These are phyloP conservation scores for Xylocopa sonorina DNA, from an alignment of 1,140 invertebrate species.

Conservation along the genomic window DNA sequence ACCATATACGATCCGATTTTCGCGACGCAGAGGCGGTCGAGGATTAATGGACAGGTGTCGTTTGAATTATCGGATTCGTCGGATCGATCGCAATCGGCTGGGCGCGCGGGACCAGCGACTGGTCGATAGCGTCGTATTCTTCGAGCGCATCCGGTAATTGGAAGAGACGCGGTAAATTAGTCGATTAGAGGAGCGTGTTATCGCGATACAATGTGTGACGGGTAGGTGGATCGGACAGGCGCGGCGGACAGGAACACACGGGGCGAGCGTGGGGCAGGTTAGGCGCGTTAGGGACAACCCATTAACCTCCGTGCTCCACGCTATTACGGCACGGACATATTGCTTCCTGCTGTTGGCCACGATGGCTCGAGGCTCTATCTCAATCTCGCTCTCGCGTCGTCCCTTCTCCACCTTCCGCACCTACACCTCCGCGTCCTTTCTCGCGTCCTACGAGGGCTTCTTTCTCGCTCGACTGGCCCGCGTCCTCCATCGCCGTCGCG, in stretches of 20 bases:
- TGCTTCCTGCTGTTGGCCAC: constrained; percentile 58
- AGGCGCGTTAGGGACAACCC: constrained; percentile 63
- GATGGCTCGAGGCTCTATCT: constrained; percentile 45
- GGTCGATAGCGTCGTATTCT: constrained; percentile 30
- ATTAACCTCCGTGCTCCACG: constrained; percentile 59
- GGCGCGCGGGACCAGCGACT: neutral
- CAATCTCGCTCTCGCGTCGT: constrained; percentile 30
- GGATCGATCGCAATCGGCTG: neutral
- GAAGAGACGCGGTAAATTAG: constrained; percentile 48
- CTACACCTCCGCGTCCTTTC: neutral
- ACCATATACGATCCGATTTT: no score
- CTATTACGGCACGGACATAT: constrained; percentile 63
- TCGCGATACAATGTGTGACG: constrained; percentile 51
- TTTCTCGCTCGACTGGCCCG: neutral
- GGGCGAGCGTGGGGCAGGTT: constrained; percentile 58
- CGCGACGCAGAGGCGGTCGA: neutral
- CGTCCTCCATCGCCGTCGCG: neutral
- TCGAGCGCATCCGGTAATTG: constrained; percentile 46
- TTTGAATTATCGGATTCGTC: constrained; percentile 19
- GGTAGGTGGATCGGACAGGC: constrained; percentile 38
- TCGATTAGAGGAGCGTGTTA: constrained; percentile 38
- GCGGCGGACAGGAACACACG: constrained; percentile 7
- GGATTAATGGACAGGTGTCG: neutral
- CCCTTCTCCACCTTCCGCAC: neutral
- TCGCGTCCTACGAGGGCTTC: neutral